Conservation (phyloP, 2,113 vertebrate species). For the Narcine bancroftii region DNA sequence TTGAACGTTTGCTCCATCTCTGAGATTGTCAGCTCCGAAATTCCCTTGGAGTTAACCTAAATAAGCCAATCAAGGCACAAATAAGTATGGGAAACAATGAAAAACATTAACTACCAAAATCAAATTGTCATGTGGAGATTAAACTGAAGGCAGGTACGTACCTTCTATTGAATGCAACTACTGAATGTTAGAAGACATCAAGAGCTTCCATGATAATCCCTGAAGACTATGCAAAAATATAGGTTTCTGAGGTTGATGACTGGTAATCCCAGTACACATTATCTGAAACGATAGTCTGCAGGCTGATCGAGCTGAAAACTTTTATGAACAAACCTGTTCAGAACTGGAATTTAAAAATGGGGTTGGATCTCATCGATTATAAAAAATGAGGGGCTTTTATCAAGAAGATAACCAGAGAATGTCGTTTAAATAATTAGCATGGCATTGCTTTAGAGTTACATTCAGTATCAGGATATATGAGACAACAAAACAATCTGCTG, state of each 20-base stretch:
- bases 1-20: neutral
- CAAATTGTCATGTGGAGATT: neutral
- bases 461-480: too few species aligned
- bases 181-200: neutral
- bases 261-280: neutral
- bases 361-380: neutral
- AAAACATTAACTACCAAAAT: neutral
- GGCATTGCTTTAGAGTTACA: neutral
- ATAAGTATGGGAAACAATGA: slow-evolving; percentile 1
- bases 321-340: neutral
- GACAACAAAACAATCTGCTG: too few species aligned
- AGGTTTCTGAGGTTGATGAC: neutral
- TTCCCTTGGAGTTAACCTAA: neutral
- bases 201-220: neutral
- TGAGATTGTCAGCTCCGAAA: neutral
- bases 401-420: neutral
- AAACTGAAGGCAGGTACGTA: neutral
- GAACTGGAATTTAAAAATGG: neutral
- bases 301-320: neutral
- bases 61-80: slow-evolving; percentile 19
- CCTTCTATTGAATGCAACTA: neutral
- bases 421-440: neutral
- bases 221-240: neutral
- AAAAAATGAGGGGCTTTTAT: neutral
- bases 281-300: neutral